Evolutionary conservation across 2,113 vertebrate species (phyloP).

Genomic region (Piprites chloris): DNA sequence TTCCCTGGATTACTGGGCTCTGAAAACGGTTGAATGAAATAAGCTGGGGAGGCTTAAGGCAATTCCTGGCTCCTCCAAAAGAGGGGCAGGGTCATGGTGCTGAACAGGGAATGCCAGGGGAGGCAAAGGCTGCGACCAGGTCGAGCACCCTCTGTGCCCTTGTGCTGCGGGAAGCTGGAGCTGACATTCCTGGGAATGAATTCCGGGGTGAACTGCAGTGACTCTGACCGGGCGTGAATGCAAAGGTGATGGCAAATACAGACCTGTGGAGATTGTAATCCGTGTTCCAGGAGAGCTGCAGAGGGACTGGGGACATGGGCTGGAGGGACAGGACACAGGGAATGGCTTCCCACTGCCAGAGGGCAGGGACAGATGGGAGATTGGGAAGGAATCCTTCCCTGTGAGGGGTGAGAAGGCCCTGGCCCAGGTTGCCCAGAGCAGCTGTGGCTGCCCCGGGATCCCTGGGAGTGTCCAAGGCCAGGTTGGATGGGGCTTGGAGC

Average conservation of each 20-base stretch:
- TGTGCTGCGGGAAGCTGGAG: not conserved
- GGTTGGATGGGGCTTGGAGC: not conserved
- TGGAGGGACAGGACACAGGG: not conserved
- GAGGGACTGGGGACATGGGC: not conserved
- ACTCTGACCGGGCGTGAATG: not conserved
- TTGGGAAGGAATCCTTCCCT: not conserved
- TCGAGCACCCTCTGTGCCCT: too few relatives aligned
- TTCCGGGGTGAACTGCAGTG: not conserved
- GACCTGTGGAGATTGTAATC: not conserved
- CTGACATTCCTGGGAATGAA: not conserved
- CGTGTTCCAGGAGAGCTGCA: not conserved
- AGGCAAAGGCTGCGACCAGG: not conserved
- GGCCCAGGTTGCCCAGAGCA: not conserved
- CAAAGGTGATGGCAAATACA: not conserved
- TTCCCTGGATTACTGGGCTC: not conserved
- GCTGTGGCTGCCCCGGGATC: not conserved
- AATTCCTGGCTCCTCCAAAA: accelerated
- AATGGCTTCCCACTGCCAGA: not conserved
- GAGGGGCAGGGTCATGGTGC: not conserved
- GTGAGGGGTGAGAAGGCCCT: not conserved
- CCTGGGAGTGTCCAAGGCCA: not conserved
- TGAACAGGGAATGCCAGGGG: not conserved
- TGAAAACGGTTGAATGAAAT: not conserved
- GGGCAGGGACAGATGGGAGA: not conserved
- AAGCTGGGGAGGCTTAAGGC: not conserved